A percentile compares a stretch with the other conserved stretches of the same genome.
phyloP scores from a whole-genome alignment of 1,140 invertebrate species.

The Bombus sibiricus region DNA sequence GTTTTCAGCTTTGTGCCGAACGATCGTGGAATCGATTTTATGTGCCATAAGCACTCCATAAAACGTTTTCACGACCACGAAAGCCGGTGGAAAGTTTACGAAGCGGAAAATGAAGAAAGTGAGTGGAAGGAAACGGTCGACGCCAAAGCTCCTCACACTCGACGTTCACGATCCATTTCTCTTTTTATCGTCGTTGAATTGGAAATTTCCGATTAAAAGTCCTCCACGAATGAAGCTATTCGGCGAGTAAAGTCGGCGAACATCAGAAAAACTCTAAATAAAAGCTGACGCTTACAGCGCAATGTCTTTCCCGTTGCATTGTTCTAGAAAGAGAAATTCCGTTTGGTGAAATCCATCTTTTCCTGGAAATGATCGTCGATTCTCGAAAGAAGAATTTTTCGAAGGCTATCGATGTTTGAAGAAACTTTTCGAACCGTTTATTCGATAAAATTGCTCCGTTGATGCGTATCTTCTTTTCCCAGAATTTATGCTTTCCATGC shows the following conservation, averaged over 20 bases:
- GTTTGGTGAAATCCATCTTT: neutral
- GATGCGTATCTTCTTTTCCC: too few relatives aligned
- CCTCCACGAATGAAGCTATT: constrained; percentile 5
- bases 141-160: neutral
- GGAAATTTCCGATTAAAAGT: constrained; percentile 9
- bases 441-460: too few relatives aligned
- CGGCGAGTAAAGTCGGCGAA: neutral
- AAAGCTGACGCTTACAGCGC: neutral
- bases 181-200: neutral
- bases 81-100: constrained; percentile 36
- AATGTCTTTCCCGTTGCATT: neutral
- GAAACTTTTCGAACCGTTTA: too few relatives aligned
- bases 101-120: constrained; percentile 43
- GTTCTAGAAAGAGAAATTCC: neutral
- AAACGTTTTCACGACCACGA: constrained; percentile 35
- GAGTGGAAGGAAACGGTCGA: constrained; percentile 14
- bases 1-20: constrained; percentile 16
- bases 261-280: constrained; percentile 8
- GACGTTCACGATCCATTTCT: neutral
- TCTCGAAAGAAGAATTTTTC: neutral
- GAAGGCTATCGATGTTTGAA: too few relatives aligned
- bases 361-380: neutral
- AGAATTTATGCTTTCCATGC: too few relatives aligned
- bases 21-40: constrained; percentile 34
- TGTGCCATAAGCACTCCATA: constrained; percentile 52